Evolutionary conservation across 2,888 invertebrate genomes (phyloP).

Genomic region (Polymixis flavicincta): DNA sequence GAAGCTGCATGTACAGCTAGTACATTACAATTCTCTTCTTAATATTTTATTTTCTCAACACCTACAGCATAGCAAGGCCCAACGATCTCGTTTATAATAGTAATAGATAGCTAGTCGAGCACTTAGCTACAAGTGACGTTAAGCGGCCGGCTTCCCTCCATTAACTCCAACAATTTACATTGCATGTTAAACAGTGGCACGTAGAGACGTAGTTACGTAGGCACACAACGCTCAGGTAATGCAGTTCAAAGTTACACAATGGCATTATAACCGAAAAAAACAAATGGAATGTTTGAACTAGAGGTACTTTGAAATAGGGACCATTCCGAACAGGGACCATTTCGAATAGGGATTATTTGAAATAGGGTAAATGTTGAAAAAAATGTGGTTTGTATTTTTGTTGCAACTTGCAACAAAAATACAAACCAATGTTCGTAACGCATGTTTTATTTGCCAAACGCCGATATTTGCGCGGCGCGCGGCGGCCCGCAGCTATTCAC

Average conservation of each 20-base stretch:
- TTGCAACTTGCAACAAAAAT: slow-evolving; percentile 11
- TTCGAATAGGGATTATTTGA: background rate
- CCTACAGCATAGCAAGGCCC: background rate
- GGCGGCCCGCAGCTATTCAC: slow-evolving; percentile 63
- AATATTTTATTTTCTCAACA: background rate
- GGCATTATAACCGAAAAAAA: background rate
- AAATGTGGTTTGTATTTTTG: background rate
- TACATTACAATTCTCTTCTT: background rate
- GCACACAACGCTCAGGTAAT: slow-evolving; percentile 35
- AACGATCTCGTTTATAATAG: slow-evolving; percentile 15
- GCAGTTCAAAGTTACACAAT: slow-evolving; percentile 1
- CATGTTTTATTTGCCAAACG: slow-evolving; percentile 53
- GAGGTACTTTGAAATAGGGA: background rate
- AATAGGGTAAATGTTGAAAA: background rate
- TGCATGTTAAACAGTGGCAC: slow-evolving; percentile 56
- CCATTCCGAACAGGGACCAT: no score
- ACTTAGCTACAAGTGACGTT: slow-evolving; percentile 56
- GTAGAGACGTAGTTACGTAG: slow-evolving; percentile 19
- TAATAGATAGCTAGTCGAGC: slow-evolving; percentile 37
- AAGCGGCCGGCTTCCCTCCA: slow-evolving; percentile 52
- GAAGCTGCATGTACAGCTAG: background rate
- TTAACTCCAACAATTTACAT: slow-evolving; percentile 61
- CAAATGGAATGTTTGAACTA: background rate
- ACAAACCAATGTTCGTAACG: slow-evolving; percentile 41
- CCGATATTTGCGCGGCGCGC: slow-evolving; percentile 50